Conservation (phyloP, 2,888 invertebrate species). For the Busseola fusca region DNA sequence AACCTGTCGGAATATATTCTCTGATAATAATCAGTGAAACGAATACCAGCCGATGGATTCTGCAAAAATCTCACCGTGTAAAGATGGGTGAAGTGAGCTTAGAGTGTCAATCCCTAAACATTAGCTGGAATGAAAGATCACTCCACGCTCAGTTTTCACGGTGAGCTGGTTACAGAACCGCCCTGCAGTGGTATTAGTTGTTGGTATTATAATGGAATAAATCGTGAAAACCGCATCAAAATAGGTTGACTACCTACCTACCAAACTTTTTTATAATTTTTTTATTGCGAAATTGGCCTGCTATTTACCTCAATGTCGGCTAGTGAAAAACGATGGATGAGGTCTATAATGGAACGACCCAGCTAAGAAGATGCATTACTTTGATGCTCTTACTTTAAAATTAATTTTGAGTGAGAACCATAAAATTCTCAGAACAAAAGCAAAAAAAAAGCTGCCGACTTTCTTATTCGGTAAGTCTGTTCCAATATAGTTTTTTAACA, state of each 20-base stretch:
- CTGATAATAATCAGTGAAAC: too few relatives aligned
- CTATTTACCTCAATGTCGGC: neutral
- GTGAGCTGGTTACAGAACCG: too few relatives aligned
- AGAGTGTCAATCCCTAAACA: too few relatives aligned
- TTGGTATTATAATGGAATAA: too few relatives aligned
- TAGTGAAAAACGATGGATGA: neutral
- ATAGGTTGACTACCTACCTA: neutral
- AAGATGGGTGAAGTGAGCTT: too few relatives aligned
- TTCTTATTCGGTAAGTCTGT: neutral
- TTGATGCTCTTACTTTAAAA: neutral
- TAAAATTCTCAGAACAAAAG: neutral
- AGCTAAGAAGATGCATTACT: neutral
- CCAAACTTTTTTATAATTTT: neutral
- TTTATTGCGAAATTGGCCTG: too few relatives aligned
- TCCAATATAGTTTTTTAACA: slow-evolving; percentile 13
- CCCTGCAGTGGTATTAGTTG: too few relatives aligned
- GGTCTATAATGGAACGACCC: neutral
- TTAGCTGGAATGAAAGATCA: too few relatives aligned
- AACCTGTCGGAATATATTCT: too few relatives aligned
- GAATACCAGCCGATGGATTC: too few relatives aligned
- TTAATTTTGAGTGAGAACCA: neutral
- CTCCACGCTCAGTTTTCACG: too few relatives aligned
- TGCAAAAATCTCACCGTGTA: too few relatives aligned
- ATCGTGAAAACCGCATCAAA: neutral
- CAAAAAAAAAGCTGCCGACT: neutral